phyloP scores from a whole-genome alignment of 2,797 vertebrate species.

The Ctenosaura bakeri region DNA sequence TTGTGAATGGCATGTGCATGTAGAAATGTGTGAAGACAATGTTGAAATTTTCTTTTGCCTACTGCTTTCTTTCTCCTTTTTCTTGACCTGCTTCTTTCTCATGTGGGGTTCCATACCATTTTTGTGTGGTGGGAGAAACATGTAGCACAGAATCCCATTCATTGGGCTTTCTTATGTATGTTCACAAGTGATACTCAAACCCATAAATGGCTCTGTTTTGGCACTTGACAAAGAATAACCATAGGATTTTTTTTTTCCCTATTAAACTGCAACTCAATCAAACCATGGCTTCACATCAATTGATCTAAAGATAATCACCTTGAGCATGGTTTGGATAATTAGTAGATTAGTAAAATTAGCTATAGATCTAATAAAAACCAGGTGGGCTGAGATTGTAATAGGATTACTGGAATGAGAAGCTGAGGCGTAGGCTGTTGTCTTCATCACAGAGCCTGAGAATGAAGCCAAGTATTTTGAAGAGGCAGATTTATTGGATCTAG shows the following conservation, averaged over 20 bases:
- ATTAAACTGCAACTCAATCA: not conserved
- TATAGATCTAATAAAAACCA: constrained; percentile 2
- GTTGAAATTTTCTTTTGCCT: not conserved
- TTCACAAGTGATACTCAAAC: not conserved
- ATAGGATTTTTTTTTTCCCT: not conserved
- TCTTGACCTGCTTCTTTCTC: not conserved
- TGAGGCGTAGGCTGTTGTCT: not conserved
- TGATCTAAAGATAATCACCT: not conserved
- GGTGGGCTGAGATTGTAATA: constrained; percentile 1
- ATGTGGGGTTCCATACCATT: not conserved
- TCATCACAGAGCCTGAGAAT: not conserved
- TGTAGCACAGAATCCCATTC: not conserved
- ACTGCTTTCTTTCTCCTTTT: not conserved
- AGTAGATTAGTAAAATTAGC: not conserved
- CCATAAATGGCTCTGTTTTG: not conserved
- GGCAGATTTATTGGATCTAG: constrained; percentile 3
- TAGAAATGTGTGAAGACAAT: not conserved
- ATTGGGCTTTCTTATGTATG: not conserved
- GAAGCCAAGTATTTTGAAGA: not conserved
- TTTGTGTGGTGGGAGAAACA: not conserved
- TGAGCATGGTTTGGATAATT: constrained; percentile 18
- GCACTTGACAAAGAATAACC: not conserved
- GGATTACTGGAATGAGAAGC: not conserved
- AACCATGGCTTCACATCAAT: not conserved
- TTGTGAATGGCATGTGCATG: not conserved